Conservation (phyloP, 2,888 invertebrate species). For the Zaprionus lineosus region DNA sequence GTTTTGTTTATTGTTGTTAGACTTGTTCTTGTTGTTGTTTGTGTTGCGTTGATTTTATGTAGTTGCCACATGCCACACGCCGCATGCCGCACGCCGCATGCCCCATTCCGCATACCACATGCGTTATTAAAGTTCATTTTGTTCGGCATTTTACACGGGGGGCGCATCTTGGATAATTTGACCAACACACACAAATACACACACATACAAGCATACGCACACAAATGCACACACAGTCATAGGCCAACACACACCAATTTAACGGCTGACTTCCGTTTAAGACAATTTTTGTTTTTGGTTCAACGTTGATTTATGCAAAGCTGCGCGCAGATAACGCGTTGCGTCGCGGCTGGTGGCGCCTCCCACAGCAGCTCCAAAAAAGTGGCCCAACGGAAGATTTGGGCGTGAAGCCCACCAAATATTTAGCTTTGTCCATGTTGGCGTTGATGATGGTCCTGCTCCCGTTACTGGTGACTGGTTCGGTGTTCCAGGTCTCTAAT, state of each 20-base stretch:
- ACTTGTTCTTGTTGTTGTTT: slow-evolving; percentile 12
- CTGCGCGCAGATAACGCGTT: slow-evolving; percentile 63
- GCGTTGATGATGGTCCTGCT: slow-evolving; percentile 28
- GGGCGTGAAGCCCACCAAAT: no score
- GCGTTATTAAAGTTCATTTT: slow-evolving; percentile 57
- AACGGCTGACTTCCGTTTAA: slow-evolving; percentile 69
- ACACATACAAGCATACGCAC: slow-evolving; percentile 2
- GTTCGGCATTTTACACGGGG: slow-evolving; percentile 49
- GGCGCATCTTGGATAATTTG: slow-evolving; percentile 62
- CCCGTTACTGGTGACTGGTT: slow-evolving; percentile 6
- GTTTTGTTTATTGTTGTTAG: slow-evolving; percentile 3
- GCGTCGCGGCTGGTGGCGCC: slow-evolving; percentile 52
- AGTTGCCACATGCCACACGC: slow-evolving; percentile 18
- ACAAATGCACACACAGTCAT: not conserved
- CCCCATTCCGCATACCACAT: slow-evolving; percentile 10
- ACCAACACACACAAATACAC: slow-evolving; percentile 25
- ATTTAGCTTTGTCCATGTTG: slow-evolving; percentile 43
- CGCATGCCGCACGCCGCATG: slow-evolving; percentile 8
- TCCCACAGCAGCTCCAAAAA: slow-evolving; percentile 11
- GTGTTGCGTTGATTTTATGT: slow-evolving; percentile 30
- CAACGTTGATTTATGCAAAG: slow-evolving; percentile 71
- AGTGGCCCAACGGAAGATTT: no score
- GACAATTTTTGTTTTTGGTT: slow-evolving; percentile 4
- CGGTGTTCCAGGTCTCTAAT: slow-evolving; percentile 11
- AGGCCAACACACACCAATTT: slow-evolving; percentile 53